phyloP scores from a whole-genome alignment of 2,797 vertebrate genomes.

The Rhinichthys osculus region DNA sequence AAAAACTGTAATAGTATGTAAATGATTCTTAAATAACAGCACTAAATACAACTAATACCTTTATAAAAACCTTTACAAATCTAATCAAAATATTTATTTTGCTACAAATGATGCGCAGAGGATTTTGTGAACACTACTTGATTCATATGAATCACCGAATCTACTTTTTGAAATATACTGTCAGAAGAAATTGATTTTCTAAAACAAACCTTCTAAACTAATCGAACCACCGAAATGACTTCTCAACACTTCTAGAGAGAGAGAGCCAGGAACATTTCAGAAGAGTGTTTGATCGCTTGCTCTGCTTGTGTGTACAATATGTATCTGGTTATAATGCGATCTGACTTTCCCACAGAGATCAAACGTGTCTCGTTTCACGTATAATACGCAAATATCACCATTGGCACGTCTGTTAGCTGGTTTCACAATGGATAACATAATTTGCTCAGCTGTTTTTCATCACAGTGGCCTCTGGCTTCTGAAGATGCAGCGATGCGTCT shows the following conservation, averaged over 20 bases:
- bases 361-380: neutral
- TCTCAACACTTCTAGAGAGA: neutral
- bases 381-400: neutral
- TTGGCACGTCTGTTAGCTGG: neutral
- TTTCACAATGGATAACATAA: constrained; percentile 6
- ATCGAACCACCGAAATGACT: neutral
- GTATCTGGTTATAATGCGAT: neutral
- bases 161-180: neutral
- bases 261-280: neutral
- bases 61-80: neutral
- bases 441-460: constrained; percentile 28
- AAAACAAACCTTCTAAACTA: neutral
- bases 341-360: neutral
- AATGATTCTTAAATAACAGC: neutral
- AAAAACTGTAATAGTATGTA: neutral
- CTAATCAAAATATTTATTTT: neutral
- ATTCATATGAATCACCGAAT: neutral
- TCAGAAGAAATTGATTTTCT: neutral
- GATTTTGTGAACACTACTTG: neutral
- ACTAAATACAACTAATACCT: neutral
- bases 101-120: neutral
- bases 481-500: neutral
- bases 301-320: neutral
- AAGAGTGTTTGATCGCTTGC: neutral
- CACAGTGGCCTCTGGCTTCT: neutral